Conservation (phyloP, 2,888 invertebrate species). For the Fragum fragum region DNA sequence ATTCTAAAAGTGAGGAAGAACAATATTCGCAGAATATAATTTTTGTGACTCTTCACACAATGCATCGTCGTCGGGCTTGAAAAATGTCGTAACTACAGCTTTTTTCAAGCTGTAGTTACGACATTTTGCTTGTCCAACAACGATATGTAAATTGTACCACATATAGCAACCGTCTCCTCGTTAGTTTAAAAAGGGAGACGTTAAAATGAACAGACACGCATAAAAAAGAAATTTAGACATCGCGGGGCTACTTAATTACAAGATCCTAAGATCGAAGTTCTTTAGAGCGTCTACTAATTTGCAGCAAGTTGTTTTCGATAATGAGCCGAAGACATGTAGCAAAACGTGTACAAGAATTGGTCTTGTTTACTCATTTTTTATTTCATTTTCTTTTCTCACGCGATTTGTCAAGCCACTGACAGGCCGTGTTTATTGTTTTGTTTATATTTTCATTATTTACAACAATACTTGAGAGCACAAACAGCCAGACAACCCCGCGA, state of each 20-base stretch:
- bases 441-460: conserved; percentile 33
- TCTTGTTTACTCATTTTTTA: conserved; percentile 26
- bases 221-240: conserved; percentile 2
- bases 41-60: too few relatives aligned
- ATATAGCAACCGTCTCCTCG: too few relatives aligned
- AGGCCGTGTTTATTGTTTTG: conserved; percentile 24
- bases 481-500: conserved; percentile 14
- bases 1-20: too few relatives aligned
- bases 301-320: conserved; percentile 25
- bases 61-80: too few relatives aligned
- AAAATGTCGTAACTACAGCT: too few relatives aligned
- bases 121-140: too few relatives aligned
- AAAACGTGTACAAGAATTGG: conserved; percentile 18
- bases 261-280: not conserved
- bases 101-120: too few relatives aligned
- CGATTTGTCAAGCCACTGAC: conserved; percentile 23
- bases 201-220: too few relatives aligned
- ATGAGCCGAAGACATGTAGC: conserved; percentile 25
- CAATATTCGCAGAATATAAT: too few relatives aligned
- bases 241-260: conserved; percentile 8
- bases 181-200: too few relatives aligned
- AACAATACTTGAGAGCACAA: conserved; percentile 13
- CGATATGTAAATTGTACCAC: too few relatives aligned
- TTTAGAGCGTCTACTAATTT: conserved; percentile 5
- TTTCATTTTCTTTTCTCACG: conserved; percentile 20